Percentiles rank a stretch among this genome's conserved stretches.
These are phyloP conservation scores for Anableps anableps DNA, from an alignment of 2,797 vertebrate genomes.

Conservation along the genomic window DNA sequence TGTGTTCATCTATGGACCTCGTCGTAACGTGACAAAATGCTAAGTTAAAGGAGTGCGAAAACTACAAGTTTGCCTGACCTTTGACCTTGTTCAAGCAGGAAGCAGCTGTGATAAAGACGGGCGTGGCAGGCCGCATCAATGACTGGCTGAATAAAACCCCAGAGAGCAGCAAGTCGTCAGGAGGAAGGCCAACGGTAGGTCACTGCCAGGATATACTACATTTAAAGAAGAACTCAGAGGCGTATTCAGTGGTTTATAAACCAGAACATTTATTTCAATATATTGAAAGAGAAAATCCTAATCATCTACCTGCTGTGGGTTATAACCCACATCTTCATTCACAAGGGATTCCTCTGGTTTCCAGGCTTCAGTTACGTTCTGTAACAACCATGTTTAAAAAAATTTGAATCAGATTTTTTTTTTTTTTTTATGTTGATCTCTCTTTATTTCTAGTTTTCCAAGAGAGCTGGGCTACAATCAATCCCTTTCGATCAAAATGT, in stretches of 20 bases:
- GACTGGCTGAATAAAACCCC: conserved; percentile 99
- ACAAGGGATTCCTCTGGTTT: not conserved
- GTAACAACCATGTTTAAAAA: not conserved
- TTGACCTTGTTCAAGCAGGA: conserved; percentile 84
- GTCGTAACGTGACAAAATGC: not conserved
- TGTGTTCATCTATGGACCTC: not conserved
- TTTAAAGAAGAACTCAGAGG: conserved; percentile 1
- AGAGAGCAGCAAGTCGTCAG: conserved; percentile 87
- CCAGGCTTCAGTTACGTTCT: not conserved
- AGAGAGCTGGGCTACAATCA: not conserved
- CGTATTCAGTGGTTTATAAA: not conserved
- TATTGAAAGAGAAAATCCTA: not conserved
- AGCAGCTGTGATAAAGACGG: conserved; percentile 96
- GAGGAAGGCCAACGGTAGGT: conserved; percentile 93
- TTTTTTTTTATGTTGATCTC: not conserved
- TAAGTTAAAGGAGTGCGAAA: not conserved
- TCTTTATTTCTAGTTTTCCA: not conserved
- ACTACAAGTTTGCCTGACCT: conserved; percentile 58
- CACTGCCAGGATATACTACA: conserved; percentile 3
- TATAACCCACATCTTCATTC: not conserved
- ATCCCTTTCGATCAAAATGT: not conserved
- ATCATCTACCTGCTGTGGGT: not conserved
- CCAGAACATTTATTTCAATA: not conserved
- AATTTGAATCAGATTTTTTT: conserved; percentile 5
- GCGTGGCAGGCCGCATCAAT: conserved; percentile 96